Evolutionary conservation across 2,113 vertebrate genomes (phyloP).

Genomic region (Sapayoa aenigma): DNA sequence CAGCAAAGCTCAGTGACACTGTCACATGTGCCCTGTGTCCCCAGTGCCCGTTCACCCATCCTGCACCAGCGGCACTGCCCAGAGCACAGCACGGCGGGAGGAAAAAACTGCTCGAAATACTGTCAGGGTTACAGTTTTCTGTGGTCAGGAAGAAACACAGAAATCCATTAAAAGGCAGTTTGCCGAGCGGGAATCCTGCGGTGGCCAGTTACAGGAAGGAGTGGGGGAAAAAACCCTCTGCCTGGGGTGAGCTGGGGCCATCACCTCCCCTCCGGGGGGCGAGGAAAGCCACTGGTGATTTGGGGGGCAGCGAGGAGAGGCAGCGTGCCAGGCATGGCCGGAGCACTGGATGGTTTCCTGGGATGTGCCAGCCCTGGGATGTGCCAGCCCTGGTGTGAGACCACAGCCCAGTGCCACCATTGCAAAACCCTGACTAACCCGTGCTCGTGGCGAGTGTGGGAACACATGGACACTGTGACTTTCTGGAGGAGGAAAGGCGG

Average conservation of each 20-base stretch:
- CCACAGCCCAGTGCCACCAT: neutral
- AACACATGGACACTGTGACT: neutral
- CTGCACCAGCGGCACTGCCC: neutral
- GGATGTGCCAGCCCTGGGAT: no score
- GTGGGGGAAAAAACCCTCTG: neutral
- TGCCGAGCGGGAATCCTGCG: neutral
- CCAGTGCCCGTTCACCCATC: accelerated
- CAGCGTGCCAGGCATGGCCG: accelerated
- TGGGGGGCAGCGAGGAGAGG: neutral
- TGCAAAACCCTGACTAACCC: neutral
- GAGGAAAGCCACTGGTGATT: neutral
- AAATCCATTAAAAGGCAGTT: slow-evolving; percentile 2
- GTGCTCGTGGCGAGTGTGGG: accelerated
- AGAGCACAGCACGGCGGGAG: neutral
- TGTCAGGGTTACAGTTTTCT: neutral
- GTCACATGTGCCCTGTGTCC: accelerated
- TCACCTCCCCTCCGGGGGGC: neutral
- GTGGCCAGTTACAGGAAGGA: neutral
- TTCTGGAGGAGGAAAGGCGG: neutral
- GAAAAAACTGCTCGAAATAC: accelerated
- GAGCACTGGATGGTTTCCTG: neutral
- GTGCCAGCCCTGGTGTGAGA: neutral
- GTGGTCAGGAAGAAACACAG: slow-evolving; percentile 2
- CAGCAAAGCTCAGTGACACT: neutral
- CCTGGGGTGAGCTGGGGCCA: neutral